Percentiles rank a stretch among this genome's conserved stretches.
Evolutionary conservation across 64 coral and sea anemone genomes (phyloP).

Genomic region (Acropora yongei): DNA sequence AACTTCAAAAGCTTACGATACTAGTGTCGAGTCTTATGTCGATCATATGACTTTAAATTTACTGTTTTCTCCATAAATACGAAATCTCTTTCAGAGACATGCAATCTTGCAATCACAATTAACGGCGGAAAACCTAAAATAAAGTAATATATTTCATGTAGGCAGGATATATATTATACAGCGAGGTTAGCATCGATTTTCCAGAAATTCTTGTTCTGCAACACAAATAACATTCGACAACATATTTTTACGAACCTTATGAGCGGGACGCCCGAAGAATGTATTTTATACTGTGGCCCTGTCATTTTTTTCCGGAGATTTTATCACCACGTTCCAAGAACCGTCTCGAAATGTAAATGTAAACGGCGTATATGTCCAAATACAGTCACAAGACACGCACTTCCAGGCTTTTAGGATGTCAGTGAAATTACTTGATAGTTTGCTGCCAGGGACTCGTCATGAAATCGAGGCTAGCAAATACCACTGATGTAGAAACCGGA

Average conservation of each 20-base stretch:
- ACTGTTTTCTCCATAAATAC: too few relatives aligned
- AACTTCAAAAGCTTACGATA: too few relatives aligned
- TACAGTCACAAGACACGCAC: background rate
- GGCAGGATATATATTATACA: too few relatives aligned
- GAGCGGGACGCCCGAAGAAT: slow-evolving; percentile 18
- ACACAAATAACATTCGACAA: too few relatives aligned
- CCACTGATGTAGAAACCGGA: background rate
- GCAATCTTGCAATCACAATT: too few relatives aligned
- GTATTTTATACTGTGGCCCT: background rate
- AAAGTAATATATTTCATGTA: too few relatives aligned
- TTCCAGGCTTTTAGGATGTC: background rate
- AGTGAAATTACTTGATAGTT: slow-evolving; percentile 32
- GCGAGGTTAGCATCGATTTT: too few relatives aligned
- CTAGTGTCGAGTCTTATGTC: too few relatives aligned
- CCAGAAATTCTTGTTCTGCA: too few relatives aligned
- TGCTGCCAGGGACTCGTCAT: background rate
- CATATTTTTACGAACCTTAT: slow-evolving; percentile 2
- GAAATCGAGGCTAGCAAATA: slow-evolving; percentile 20
- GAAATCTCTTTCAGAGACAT: too few relatives aligned
- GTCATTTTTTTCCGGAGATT: slow-evolving; percentile 16
- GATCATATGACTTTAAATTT: too few relatives aligned
- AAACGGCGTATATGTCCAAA: background rate
- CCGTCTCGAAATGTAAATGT: background rate
- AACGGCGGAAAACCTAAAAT: too few relatives aligned
- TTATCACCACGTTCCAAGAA: background rate